Percentiles rank a stretch among this genome's conserved stretches.
Evolutionary conservation across 2,888 invertebrate species (phyloP).

Genomic region (Hetaerina titia): DNA sequence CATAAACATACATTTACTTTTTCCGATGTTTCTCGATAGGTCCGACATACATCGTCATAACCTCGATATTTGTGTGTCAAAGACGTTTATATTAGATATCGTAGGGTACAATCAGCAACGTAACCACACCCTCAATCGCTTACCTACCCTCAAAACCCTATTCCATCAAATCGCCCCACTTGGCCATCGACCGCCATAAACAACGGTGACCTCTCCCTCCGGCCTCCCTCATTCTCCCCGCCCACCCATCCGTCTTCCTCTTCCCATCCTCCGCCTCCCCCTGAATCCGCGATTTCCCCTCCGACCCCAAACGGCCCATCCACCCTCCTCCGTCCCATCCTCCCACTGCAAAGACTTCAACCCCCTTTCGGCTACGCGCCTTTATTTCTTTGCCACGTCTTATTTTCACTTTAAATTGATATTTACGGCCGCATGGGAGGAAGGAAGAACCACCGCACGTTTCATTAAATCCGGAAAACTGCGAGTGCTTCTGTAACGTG

Average conservation of each 20-base stretch:
- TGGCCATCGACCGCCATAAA: constrained; percentile 47
- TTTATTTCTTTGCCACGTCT: constrained; percentile 34
- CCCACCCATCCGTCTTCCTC: neutral
- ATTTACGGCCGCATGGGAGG: constrained; percentile 25
- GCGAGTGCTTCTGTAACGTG: neutral
- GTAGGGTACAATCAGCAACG: too few species aligned
- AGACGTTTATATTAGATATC: too few species aligned
- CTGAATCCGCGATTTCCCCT: neutral
- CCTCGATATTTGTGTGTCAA: too few species aligned
- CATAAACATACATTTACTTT: too few species aligned
- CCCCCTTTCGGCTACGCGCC: neutral
- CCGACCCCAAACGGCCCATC: neutral
- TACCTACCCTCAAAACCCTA: neutral
- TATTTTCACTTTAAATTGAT: constrained; percentile 25
- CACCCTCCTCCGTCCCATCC: neutral
- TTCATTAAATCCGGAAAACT: constrained; percentile 19
- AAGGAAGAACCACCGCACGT: constrained; percentile 7
- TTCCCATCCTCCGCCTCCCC: neutral
- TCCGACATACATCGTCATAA: too few species aligned
- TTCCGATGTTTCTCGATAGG: too few species aligned
- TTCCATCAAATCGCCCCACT: constrained; percentile 28
- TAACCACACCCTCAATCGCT: neutral
- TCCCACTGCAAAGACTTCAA: neutral
- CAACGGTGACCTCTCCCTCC: neutral
- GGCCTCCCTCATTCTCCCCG: neutral